Evolutionary conservation across 1,140 invertebrate genomes (phyloP).

Genomic region (Cydia fagiglandana): DNA sequence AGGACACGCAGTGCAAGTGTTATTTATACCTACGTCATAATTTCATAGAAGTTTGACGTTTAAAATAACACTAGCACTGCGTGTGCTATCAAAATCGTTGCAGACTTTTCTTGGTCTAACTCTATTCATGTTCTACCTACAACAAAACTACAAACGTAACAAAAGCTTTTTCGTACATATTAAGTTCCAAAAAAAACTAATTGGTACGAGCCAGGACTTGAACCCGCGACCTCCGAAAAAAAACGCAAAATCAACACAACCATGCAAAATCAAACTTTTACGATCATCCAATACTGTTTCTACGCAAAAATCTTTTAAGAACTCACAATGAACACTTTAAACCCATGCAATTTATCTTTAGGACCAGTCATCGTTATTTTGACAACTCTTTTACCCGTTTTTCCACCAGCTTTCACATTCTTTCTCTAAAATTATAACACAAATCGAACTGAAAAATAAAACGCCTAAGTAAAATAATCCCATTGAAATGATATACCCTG

Average conservation of each 20-base stretch:
- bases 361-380: constrained; percentile 13
- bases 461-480: constrained; percentile 5
- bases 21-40: no score
- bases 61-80: no score
- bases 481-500: neutral
- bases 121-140: neutral
- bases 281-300: neutral
- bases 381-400: constrained; percentile 22
- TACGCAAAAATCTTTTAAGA: neutral
- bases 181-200: no score
- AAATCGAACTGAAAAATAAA: constrained; percentile 31
- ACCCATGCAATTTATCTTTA: constrained; percentile 13
- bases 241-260: neutral
- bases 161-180: neutral
- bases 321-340: constrained; percentile 23
- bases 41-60: no score
- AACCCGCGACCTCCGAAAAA: neutral
- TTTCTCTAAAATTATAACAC: constrained; percentile 27
- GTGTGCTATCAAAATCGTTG: no score
- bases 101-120: no score
- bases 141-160: neutral
- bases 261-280: constrained; percentile 2
- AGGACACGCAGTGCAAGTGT: no score
- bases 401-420: constrained; percentile 13
- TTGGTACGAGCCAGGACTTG: no score